These are phyloP conservation scores for Petaurus breviceps DNA, from an alignment of 2,113 vertebrate species.

Conservation along the genomic window DNA sequence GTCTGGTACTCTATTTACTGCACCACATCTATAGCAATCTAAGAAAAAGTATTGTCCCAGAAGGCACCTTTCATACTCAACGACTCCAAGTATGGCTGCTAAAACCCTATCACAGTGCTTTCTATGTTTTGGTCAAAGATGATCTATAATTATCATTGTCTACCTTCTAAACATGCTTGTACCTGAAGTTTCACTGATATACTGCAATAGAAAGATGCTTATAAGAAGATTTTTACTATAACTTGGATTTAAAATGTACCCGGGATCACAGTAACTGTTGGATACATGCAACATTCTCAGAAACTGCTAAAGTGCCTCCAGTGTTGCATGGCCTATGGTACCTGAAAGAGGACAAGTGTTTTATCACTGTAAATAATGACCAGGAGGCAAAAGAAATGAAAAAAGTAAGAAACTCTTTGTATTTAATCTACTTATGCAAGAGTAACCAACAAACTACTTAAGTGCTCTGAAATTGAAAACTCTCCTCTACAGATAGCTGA, in stretches of 20 bases:
- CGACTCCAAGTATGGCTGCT: not conserved
- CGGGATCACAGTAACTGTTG: constrained; percentile 25
- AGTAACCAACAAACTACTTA: not conserved
- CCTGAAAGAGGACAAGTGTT: not conserved
- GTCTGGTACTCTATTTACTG: not conserved
- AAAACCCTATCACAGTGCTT: constrained; percentile 44
- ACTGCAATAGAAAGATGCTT: constrained; percentile 68
- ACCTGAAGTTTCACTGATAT: constrained; percentile 62
- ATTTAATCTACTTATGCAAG: not conserved
- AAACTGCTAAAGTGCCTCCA: not conserved
- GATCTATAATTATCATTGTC: constrained; percentile 41
- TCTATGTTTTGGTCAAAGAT: constrained; percentile 53
- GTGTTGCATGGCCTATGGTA: not conserved
- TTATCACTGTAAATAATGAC: not conserved
- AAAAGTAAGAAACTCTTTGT: not conserved
- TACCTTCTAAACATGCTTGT: constrained; percentile 62
- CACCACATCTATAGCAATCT: not conserved
- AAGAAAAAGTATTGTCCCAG: not conserved
- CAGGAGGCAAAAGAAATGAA: not conserved
- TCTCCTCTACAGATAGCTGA: not conserved
- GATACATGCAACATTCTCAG: not conserved
- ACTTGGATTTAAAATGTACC: constrained; percentile 58
- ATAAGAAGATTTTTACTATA: constrained; percentile 45
- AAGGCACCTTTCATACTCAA: constrained; percentile 28
- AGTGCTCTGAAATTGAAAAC: not conserved